phyloP scores from a whole-genome alignment of 2,888 invertebrate species.

The Criorhina ranunculi region DNA sequence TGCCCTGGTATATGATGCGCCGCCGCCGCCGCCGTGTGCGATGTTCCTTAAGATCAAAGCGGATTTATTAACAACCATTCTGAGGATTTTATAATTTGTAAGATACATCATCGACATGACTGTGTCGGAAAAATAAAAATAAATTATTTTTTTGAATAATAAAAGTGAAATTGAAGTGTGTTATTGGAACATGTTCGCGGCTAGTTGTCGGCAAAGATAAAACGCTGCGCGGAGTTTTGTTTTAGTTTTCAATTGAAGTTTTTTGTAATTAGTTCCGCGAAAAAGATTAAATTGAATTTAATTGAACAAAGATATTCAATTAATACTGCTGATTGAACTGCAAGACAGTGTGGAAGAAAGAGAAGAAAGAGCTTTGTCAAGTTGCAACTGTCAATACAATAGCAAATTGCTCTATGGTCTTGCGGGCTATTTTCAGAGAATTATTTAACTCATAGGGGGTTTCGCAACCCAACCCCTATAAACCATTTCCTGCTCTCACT shows the following conservation, averaged over 20 bases:
- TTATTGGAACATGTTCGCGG: slow-evolving; percentile 25
- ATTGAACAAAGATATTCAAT: neutral
- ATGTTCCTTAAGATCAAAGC: slow-evolving; percentile 64
- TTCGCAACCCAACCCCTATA: too few species aligned
- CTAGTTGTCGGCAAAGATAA: slow-evolving; percentile 25
- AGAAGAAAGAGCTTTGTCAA: too few species aligned
- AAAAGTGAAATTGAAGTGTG: slow-evolving; percentile 48
- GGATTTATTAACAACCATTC: slow-evolving; percentile 51
- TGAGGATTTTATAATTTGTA: slow-evolving; percentile 57
- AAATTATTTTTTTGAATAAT: slow-evolving; percentile 8
- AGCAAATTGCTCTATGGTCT: too few species aligned
- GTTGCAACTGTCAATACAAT: too few species aligned
- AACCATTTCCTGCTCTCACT: too few species aligned
- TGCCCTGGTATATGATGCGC: slow-evolving; percentile 2
- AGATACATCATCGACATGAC: slow-evolving; percentile 52
- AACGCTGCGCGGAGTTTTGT: neutral
- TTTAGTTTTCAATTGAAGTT: slow-evolving; percentile 3
- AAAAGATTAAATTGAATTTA: neutral
- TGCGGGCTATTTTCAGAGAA: too few species aligned
- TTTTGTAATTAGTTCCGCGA: neutral
- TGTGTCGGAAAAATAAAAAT: slow-evolving; percentile 19
- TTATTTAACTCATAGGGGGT: too few species aligned
- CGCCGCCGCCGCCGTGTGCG: slow-evolving; percentile 8
- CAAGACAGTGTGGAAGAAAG: too few species aligned
- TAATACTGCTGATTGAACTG: neutral